Evolutionary conservation across 2,888 invertebrate genomes (phyloP), one percentile per base, ranked within the genome.

Genomic region (Acronicta aceris): DNA sequence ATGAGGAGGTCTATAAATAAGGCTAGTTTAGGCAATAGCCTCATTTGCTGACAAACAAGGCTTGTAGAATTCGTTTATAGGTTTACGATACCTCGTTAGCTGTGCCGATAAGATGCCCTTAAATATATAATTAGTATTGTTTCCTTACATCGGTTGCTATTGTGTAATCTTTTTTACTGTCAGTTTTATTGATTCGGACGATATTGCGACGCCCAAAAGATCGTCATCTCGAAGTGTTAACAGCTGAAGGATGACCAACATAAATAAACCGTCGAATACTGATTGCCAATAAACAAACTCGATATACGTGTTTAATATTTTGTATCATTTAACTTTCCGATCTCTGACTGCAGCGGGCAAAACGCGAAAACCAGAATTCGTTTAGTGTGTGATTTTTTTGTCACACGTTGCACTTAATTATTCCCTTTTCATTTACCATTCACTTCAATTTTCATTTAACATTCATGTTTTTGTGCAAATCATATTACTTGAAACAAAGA

Each of bases 91-190:
- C 81, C 93, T 94, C 90, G 93, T 94, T 94, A 93, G 89, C 82
- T 76, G 76, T 71, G 78, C 80, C 79, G 90, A 92, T 92, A 91
- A 92, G 89, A 85, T 81, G 79, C 78, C 80, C 85, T 83, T 90
- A 92, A 94, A 88, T 92, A 90, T 89, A 89, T 91, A 89, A 94
- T 94, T 93, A 93, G 89, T 89, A 91, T 93, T 93, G 93, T 93
- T 88, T 82, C 80, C 74, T 73, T 61, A 81, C 79, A 81, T 74
- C 65, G 72, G 61, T 60, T 59, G 41, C 65, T 69, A 80, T 82
- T 77, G 74, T 80, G 61, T 71, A 68, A 73, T 74, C 62, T 81
- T 82, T 83, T 81, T 81, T 78, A 74, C 66, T 63, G 66, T 63
- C 64, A 71, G 58, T 74, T 81, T 81, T 81, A 82, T 76, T 75